Conservation (phyloP, 2,888 invertebrate genomes). For the Hirtodrosophila trivittata region DNA sequence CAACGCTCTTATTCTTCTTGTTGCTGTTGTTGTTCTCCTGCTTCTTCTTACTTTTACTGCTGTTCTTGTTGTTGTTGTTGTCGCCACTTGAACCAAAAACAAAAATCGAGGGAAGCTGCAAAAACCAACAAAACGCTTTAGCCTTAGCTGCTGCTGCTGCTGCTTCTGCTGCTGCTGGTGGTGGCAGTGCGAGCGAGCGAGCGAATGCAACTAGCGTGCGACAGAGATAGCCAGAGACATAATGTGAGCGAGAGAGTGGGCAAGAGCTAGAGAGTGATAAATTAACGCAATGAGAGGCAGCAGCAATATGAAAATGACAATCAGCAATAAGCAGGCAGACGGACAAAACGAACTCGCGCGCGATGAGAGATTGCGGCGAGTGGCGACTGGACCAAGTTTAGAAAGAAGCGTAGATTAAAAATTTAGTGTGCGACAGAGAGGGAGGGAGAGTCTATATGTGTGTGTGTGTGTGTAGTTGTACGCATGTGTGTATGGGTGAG, state of each 20-base stretch:
- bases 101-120: constrained; percentile 73
- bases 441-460: constrained; percentile 5
- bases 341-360: constrained; percentile 37
- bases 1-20: constrained; percentile 29
- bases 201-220: background rate
- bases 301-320: constrained; percentile 68
- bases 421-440: constrained; percentile 11
- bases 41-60: background rate
- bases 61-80: constrained; percentile 32
- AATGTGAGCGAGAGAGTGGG: constrained; percentile 7
- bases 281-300: constrained; percentile 42
- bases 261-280: constrained; percentile 40
- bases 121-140: constrained; percentile 57
- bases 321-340: constrained; percentile 47
- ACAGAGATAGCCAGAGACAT: constrained; percentile 11
- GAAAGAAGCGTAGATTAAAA: constrained; percentile 62
- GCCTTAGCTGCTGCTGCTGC: constrained; percentile 44
- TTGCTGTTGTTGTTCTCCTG: background rate
- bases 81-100: constrained; percentile 74
- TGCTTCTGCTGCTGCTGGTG: constrained; percentile 23
- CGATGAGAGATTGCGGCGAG: constrained; percentile 50
- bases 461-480: constrained; percentile 18
- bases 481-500: constrained; percentile 31
- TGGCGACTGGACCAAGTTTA: constrained; percentile 79
- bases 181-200: constrained; percentile 33